Evolutionary conservation across 2,888 invertebrate species (phyloP), one percentile per base, ranked within the genome.

Genomic region (Andricus quercusramuli): DNA sequence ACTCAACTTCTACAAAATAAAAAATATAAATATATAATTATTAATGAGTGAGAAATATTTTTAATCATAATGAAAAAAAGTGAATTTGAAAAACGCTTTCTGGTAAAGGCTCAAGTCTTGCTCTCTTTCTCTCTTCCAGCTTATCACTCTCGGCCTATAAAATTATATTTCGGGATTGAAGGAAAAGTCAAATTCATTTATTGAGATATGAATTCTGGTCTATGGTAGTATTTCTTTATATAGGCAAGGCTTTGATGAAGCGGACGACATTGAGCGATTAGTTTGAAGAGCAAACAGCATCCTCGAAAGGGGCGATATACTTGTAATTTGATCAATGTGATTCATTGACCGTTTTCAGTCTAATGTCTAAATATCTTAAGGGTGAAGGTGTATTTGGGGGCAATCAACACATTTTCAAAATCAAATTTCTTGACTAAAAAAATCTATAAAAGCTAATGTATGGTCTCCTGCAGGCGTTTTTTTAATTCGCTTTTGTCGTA

Each of bases 211-310:
- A 68, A 68, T 47, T 68, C 22, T 68, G 47, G 47, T 68, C 25
- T 68, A 25, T n/a, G 47, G 44, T 15, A 25, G 44, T 44, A 51
- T 44, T n/a, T 22, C 68, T 68, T 67, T 67, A 25, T 65, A 65
- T 32, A 32, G 17, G 3, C 64, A 29, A 65, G 32, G 17, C 11
- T 65, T 15, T 70, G 68, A 22, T 51, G 47, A 68, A 70, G 47
- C 20, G 68, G 22, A 70, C 13, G 47, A 47, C 47, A 70, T 70
- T 47, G 68, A 70, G 68, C 47, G 68, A 70, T 29, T 70, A 47
- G 68, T 51, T 70, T 51, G 47, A 70, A 70, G 68, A 70, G 68
- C 68, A 70, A 70, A 22, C 68, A 70, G 68, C 68, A 70, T 70
- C 68, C 68, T 70, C 51, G 68, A 70, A 51, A 70, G n/a, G 17